Conservation (phyloP, 2,113 vertebrate species). For the Zosterops lateralis region DNA sequence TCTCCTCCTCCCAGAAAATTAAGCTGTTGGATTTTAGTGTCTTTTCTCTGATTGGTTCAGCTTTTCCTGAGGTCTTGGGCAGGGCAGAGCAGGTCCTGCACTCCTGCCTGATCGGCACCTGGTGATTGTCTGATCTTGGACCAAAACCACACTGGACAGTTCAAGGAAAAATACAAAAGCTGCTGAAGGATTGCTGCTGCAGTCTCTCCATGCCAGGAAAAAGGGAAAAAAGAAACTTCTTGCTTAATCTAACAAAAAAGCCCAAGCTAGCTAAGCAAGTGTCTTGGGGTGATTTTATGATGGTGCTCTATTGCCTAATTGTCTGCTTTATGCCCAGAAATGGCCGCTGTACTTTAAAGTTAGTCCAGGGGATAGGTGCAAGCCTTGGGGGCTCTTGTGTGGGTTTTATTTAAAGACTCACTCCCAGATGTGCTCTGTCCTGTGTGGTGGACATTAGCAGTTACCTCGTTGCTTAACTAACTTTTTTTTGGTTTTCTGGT, state of each 20-base stretch:
- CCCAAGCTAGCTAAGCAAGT: background rate
- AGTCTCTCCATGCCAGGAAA: background rate
- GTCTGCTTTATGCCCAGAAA: background rate
- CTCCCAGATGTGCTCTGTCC: rapidly evolving
- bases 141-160: background rate
- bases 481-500: background rate
- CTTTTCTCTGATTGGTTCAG: background rate
- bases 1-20: background rate
- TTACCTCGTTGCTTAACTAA: background rate
- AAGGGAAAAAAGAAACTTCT: background rate
- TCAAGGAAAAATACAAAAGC: background rate
- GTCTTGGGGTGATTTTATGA: background rate
- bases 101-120: background rate
- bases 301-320: background rate
- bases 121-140: background rate
- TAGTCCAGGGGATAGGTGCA: background rate
- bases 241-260: background rate
- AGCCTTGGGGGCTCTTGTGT: background rate
- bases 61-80: background rate
- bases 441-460: background rate
- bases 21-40: background rate
- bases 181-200: rapidly evolving
- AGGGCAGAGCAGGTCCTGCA: rapidly evolving
- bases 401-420: background rate
- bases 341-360: background rate